These are phyloP conservation scores for Calidris pygmaea DNA, from an alignment of 2,113 vertebrate genomes.

Conservation along the genomic window DNA sequence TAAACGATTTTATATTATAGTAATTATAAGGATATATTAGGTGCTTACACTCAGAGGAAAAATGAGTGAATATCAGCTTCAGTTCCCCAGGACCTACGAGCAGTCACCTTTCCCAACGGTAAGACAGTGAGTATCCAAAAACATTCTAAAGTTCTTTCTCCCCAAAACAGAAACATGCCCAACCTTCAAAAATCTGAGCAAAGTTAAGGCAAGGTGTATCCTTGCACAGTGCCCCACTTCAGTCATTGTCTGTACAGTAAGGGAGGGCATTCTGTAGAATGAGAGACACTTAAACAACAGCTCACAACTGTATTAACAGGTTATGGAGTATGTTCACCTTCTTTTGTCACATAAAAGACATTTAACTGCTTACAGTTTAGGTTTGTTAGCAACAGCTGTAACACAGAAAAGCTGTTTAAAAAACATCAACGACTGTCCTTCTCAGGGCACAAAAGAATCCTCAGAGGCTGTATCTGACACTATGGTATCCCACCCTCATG, in stretches of 20 bases:
- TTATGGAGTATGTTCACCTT: not conserved
- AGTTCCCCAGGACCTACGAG: not conserved
- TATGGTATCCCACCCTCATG: not conserved
- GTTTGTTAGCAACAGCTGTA: not conserved
- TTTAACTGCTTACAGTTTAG: not conserved
- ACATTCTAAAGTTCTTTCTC: not conserved
- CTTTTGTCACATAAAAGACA: not conserved
- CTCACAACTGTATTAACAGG: not conserved
- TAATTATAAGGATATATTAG: not conserved
- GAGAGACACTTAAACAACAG: not conserved
- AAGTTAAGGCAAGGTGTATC: not conserved
- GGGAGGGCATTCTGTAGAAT: not conserved
- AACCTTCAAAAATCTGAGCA: not conserved
- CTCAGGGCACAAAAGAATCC: not conserved
- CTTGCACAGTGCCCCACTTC: not conserved
- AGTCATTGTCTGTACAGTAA: not conserved
- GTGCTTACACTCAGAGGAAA: not conserved
- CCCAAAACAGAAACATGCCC: not conserved
- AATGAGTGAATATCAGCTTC: not conserved
- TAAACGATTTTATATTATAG: not conserved
- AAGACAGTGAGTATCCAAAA: not conserved
- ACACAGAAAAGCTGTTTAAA: not conserved
- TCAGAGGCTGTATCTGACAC: not conserved
- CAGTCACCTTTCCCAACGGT: not conserved
- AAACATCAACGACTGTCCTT: not conserved